Base-by-base conservation (phyloP, 2,797 vertebrate species). In the Neosilurus mollespiculum region DNA sequence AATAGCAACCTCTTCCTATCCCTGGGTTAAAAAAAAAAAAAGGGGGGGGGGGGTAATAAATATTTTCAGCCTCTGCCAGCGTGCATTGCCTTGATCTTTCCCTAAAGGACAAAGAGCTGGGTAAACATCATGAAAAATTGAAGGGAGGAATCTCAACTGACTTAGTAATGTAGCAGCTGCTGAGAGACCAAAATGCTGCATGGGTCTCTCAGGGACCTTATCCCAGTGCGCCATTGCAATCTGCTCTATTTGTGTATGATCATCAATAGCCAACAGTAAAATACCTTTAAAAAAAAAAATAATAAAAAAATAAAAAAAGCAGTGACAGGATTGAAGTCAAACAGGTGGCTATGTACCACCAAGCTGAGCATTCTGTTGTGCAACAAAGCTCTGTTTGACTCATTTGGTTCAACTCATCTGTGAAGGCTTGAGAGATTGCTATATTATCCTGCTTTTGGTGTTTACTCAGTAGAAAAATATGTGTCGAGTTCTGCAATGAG, bases 81-180 rank as follows among this genome's bases (percentile, higher is more conserved):
- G 90, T 90, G 88, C 85, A 87, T 88, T 59, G 85, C 90, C 91
- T 94, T 94, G 93, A 95, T 95, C 92, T 94, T 90, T 91, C 92
- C 91, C 92, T 89, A 87, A 86, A 87, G 91, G 93, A 93, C 93
- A 93, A 93, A 92, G 91, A 95, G 91, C 87, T 92, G 92, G 91
- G 93, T 95, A 94, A 95, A 95, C 94, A 95, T 94, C 93, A 94
- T 95, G 92, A 95, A 95, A 95, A 93, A 94, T 94, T 94, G 93
- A 95, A 90, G 90, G 89, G 89, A 92, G 90, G 92, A 91, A 93
- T 93, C 91, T 92, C 90, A 89, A 88, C 89, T 88, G 90, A 91
- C 91, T 93, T 88, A 88, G 90, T 94, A 94, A 94, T 94, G 93
- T 90, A 87, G 91, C 92, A 92, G 90, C 92, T 92, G 92, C 91